A percentile compares a stretch with the other conserved stretches of the same genome.
Conservation (phyloP, 2,797 vertebrate species). For the Mallotus villosus region DNA sequence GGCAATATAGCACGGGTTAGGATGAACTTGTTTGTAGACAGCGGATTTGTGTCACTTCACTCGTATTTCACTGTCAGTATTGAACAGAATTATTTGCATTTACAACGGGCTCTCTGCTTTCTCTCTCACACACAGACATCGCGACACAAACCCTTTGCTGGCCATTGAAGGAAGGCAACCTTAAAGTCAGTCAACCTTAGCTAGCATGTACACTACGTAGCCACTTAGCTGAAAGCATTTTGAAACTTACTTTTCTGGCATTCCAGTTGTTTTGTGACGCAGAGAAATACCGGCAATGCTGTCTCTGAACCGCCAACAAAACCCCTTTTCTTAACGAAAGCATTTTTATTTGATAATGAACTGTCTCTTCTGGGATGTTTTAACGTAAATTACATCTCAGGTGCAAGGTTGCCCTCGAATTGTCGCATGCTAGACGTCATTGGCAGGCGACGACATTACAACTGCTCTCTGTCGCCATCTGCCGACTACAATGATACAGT, state of each 20-base stretch:
- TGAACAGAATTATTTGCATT: too few relatives aligned
- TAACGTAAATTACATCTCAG: slow-evolving; percentile 40
- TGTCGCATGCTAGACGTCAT: slow-evolving; percentile 57
- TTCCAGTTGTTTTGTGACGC: slow-evolving; percentile 51
- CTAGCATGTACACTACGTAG: neutral
- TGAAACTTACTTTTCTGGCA: slow-evolving; percentile 69
- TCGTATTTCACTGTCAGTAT: neutral
- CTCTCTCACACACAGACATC: neutral
- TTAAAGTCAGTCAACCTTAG: neutral
- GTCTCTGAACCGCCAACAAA: slow-evolving; percentile 34
- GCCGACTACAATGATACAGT: neutral
- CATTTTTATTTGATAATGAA: slow-evolving; percentile 56
- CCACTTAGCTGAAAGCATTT: neutral
- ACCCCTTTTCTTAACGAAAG: slow-evolving; percentile 56
- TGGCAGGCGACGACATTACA: slow-evolving; percentile 10
- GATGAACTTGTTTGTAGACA: too few relatives aligned
- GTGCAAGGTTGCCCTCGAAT: slow-evolving; percentile 5
- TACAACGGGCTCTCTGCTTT: too few relatives aligned
- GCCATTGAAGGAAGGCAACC: neutral
- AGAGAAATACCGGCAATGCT: slow-evolving; percentile 61
- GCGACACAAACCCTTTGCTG: neutral
- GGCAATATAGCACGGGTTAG: slow-evolving; percentile 8
- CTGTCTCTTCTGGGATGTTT: neutral
- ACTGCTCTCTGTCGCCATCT: slow-evolving; percentile 1
- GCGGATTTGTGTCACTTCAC: too few relatives aligned